A percentile compares a stretch with the other conserved stretches of the same genome.
These are phyloP conservation scores for Petrosia ficiformis DNA, from an alignment of 37 sponge, comb jelly and placozoan species.

Conservation along the genomic window DNA sequence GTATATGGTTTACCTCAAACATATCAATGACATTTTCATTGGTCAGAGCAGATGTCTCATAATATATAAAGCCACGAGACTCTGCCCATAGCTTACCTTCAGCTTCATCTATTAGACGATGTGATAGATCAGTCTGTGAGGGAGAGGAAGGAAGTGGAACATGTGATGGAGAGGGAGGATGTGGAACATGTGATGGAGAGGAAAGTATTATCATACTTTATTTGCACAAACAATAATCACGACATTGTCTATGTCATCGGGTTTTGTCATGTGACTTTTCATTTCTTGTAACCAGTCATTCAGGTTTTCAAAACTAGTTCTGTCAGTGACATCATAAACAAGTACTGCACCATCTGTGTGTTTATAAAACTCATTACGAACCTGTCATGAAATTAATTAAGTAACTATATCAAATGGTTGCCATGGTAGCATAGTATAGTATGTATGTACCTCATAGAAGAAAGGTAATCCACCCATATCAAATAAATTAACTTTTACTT, in stretches of 20 bases:
- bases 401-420: not conserved
- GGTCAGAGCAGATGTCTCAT: constrained; percentile 86
- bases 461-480: constrained; percentile 91
- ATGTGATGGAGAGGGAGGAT: not conserved
- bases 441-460: constrained; percentile 74
- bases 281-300: constrained; percentile 84
- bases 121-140: constrained; percentile 48
- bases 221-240: constrained; percentile 91
- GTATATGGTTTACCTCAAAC: constrained; percentile 68
- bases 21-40: constrained; percentile 70
- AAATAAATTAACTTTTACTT: constrained; percentile 86
- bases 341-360: constrained; percentile 90
- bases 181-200: constrained; percentile 6
- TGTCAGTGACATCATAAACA: constrained; percentile 81
- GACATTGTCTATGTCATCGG: constrained; percentile 53
- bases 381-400: constrained; percentile 34
- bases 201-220: constrained; percentile 39
- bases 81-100: constrained; percentile 91
- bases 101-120: constrained; percentile 49
- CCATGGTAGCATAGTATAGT: not conserved
- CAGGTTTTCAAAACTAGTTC: constrained; percentile 78
- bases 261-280: constrained; percentile 48
- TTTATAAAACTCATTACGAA: constrained; percentile 95
- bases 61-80: constrained; percentile 80
- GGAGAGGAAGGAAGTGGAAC: not conserved